phyloP scores from a whole-genome alignment of 2,888 invertebrate species.

The Eubasilissa splendida region DNA sequence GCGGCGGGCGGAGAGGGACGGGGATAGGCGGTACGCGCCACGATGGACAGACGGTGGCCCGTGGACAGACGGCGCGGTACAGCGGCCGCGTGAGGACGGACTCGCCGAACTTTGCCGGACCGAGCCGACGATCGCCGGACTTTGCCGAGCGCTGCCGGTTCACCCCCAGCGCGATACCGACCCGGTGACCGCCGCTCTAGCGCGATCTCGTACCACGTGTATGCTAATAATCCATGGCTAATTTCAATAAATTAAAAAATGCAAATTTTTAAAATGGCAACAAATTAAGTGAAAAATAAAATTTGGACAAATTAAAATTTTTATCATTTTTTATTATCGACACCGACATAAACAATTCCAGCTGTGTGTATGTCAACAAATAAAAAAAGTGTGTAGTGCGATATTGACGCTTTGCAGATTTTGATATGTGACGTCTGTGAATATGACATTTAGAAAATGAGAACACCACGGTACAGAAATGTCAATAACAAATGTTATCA shows the following conservation, averaged over 20 bases:
- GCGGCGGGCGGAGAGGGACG: conserved; percentile 41
- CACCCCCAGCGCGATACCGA: conserved; percentile 23
- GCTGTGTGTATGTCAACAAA: not conserved
- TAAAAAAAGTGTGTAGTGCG: conserved; percentile 9
- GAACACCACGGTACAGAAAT: conserved; percentile 5
- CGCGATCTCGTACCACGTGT: not conserved
- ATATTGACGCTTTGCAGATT: conserved; percentile 12
- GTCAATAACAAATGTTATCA: conserved; percentile 35
- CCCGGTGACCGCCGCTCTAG: conserved; percentile 1
- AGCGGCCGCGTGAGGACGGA: conserved; percentile 74
- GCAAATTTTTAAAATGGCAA: conserved; percentile 4
- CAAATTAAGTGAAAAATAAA: conserved; percentile 9
- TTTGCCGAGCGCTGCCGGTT: conserved; percentile 18
- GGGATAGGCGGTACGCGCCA: conserved; percentile 25
- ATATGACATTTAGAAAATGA: not conserved
- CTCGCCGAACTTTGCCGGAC: conserved; percentile 69
- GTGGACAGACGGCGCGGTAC: conserved; percentile 72
- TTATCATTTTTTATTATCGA: not conserved
- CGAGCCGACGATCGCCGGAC: conserved; percentile 28
- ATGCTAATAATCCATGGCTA: conserved; percentile 1
- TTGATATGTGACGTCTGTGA: conserved; percentile 16
- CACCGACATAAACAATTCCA: not conserved
- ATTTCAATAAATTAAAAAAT: conserved; percentile 20
- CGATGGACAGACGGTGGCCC: conserved; percentile 69
- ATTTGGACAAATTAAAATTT: not conserved